Conservation (phyloP, 1,140 invertebrate genomes). For the Bombus huntii region DNA sequence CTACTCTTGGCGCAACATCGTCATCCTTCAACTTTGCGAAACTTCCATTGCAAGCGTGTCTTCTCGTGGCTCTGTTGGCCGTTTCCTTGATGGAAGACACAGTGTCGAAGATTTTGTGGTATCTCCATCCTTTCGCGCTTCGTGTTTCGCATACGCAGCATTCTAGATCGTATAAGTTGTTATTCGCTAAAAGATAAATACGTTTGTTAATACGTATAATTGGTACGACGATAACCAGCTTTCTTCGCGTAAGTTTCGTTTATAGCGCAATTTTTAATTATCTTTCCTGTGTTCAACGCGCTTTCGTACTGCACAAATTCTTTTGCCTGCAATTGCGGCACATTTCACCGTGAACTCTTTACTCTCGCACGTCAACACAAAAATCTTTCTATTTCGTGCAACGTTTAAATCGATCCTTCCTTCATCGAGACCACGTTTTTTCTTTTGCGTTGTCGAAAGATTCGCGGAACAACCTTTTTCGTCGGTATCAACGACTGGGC, state of each 20-base stretch:
- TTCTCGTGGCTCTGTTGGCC: neutral
- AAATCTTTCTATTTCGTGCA: neutral
- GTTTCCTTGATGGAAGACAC: neutral
- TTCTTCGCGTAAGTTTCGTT: too few relatives aligned
- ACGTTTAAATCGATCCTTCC: neutral
- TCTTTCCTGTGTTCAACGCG: neutral
- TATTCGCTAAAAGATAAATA: too few relatives aligned
- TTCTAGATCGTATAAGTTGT: too few relatives aligned
- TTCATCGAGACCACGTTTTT: too few relatives aligned
- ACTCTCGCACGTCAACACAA: neutral
- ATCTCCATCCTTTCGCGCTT: too few relatives aligned
- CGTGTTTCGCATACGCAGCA: neutral
- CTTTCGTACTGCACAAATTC: neutral
- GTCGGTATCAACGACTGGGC: too few relatives aligned
- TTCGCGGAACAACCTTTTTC: neutral
- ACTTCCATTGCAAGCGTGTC: conserved; percentile 1
- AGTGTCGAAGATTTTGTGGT: neutral
- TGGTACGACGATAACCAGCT: too few relatives aligned
- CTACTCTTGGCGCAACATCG: neutral
- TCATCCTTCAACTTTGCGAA: conserved; percentile 1
- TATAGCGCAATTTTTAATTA: neutral
- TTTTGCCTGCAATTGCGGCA: neutral
- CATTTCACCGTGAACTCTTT: neutral
- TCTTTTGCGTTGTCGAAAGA: neutral
- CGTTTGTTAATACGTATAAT: too few relatives aligned